These are phyloP conservation scores for Zeuzera pyrina DNA, from an alignment of 2,888 invertebrate genomes.

Conservation along the genomic window DNA sequence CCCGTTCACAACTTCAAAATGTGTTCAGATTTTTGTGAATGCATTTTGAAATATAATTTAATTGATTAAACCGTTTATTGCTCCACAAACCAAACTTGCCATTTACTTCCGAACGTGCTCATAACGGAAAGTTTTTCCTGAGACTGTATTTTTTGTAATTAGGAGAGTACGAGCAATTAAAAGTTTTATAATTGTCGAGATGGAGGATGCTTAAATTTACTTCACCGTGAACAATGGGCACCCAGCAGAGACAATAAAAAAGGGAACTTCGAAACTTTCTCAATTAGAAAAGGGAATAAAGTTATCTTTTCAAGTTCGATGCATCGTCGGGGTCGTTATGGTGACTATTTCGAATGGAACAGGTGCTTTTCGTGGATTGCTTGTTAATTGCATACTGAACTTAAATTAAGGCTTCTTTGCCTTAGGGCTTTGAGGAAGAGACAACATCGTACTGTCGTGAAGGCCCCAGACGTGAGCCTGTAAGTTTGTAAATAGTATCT, in stretches of 20 bases:
- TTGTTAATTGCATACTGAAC: too few relatives aligned
- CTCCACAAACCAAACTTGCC: slow-evolving; percentile 27
- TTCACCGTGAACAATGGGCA: slow-evolving; percentile 59
- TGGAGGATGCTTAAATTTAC: slow-evolving; percentile 59
- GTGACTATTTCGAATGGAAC: too few relatives aligned
- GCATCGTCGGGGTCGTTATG: too few relatives aligned
- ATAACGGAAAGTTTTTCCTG: slow-evolving; percentile 29
- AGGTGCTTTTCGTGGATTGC: too few relatives aligned
- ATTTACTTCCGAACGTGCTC: slow-evolving; percentile 24
- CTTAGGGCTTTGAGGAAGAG: too few relatives aligned
- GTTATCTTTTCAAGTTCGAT: slow-evolving; percentile 24
- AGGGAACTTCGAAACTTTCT: slow-evolving; percentile 57
- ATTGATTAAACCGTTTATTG: slow-evolving; percentile 25
- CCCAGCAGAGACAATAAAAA: slow-evolving; percentile 61
- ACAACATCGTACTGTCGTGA: too few relatives aligned
- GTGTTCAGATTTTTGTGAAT: too few relatives aligned
- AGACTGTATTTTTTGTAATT: slow-evolving; percentile 67
- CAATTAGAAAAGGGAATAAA: slow-evolving; percentile 52
- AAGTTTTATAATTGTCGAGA: slow-evolving; percentile 70
- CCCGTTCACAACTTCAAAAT: too few relatives aligned
- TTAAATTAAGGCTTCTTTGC: too few relatives aligned
- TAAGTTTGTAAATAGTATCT: too few relatives aligned
- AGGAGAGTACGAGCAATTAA: slow-evolving; percentile 69
- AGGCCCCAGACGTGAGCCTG: too few relatives aligned
- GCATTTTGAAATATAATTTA: slow-evolving; percentile 5